phyloP scores from a whole-genome alignment of 2,113 vertebrate genomes.

The Apaloderma vittatum region DNA sequence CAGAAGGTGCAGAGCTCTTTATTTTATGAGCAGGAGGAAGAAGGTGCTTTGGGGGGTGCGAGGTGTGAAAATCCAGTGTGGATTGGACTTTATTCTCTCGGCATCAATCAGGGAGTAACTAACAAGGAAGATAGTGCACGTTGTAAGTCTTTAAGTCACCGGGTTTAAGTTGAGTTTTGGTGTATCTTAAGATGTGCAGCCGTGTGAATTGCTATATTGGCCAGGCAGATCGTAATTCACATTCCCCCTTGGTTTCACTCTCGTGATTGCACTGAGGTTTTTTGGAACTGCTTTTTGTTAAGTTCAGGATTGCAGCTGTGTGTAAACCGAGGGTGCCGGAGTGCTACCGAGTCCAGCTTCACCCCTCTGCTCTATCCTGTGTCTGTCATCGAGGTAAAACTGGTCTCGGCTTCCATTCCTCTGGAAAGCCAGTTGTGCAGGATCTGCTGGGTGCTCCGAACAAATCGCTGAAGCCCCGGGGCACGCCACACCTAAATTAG shows the following conservation, averaged over 20 bases:
- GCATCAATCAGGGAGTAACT: neutral
- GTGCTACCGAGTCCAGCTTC: neutral
- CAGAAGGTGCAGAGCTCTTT: neutral
- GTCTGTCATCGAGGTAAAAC: neutral
- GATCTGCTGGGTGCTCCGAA: neutral
- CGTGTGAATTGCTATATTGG: neutral
- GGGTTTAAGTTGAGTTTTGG: neutral
- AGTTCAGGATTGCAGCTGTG: neutral
- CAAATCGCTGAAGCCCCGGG: neutral
- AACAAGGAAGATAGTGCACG: neutral
- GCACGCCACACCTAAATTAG: neutral
- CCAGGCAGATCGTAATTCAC: neutral
- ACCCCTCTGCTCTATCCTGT: neutral
- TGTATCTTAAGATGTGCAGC: neutral
- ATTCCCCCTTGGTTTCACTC: neutral
- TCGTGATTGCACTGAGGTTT: neutral
- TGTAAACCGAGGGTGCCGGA: neutral
- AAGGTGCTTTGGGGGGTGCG: neutral
- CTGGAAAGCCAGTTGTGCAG: neutral
- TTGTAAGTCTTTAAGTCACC: neutral
- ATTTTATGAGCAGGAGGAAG: neutral
- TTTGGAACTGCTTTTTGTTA: neutral
- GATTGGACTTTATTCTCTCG: neutral
- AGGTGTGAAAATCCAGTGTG: neutral
- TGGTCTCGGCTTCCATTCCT: neutral